Evolutionary conservation across 2,113 vertebrate genomes (phyloP), one percentile per base, ranked within the genome.

Genomic region (Siniperca knerii): DNA sequence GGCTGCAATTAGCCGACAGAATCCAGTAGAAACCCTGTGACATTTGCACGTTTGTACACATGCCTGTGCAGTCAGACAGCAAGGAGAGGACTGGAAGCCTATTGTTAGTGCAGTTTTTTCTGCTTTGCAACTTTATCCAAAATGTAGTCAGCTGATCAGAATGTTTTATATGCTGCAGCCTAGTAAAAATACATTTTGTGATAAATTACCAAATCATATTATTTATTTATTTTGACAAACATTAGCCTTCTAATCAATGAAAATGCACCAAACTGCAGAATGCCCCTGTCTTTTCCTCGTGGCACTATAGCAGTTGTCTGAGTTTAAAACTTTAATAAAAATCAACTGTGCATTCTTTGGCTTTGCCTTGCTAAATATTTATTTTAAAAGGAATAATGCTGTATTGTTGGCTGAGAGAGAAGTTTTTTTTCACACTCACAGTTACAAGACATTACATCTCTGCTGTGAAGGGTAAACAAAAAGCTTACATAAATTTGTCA

Each of bases 41-140:
- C 46, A 44, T 82, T 67, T 66, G 21, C 33, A 52, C 68, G 61
- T 65, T 48, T 52, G 60, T 6, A 65, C 73, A 71, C 64, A 70
- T 58, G 15, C 11, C 42, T 37, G 48, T 57, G 44, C 54, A 10
- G n/a, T 52, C 20, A 37, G 6, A 33, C 25, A 4, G 10, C 67
- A 58, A 13, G 5, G 11, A n/a, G n/a, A n/a, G 3, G 8, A 29
- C 23, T 13, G 29, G 21, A 23, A 1, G 33, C 13, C 16, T 77
- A 3, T 68, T 44, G 40, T 52, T 37, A 40, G 21, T 66, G 7
- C 21, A 33, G 6, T 5, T 40, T 33, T 68, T 62, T 65, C 3
- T 40, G 21, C 6, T 37, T 60, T 58, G 6, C 21, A 23, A 25
- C 8, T 50, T 52, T 2, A 40, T 4, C 33, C 25, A 15, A 48